Evolutionary conservation across 2,888 invertebrate genomes (phyloP).

Genomic region (Pristionchus japonicus): DNA sequence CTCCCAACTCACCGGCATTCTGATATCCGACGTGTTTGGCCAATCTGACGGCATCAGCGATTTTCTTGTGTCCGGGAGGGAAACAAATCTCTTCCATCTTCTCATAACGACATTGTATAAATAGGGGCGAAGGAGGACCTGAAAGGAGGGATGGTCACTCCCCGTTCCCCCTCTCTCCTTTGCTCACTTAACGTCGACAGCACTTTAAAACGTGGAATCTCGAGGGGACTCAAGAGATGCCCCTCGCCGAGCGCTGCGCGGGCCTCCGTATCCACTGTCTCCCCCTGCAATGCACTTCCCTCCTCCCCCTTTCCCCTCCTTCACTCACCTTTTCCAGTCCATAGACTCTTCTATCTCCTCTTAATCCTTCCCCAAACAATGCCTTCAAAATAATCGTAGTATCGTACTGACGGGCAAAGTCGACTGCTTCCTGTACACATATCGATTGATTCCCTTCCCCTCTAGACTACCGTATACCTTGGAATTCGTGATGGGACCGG

Average conservation of each 20-base stretch:
- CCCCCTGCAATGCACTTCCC: conserved; percentile 80
- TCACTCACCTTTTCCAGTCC: conserved; percentile 57
- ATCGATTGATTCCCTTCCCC: background rate
- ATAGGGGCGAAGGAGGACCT: conserved; percentile 91
- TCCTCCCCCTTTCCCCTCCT: background rate
- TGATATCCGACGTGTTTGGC: conserved; percentile 94
- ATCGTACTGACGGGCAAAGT: conserved; percentile 81
- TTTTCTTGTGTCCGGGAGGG: conserved; percentile 85
- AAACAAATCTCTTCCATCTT: conserved; percentile 96
- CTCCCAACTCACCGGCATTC: conserved; percentile 65
- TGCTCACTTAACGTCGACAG: conserved; percentile 85
- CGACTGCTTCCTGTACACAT: conserved; percentile 61
- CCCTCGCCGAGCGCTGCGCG: conserved; percentile 97
- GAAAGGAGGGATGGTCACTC: conserved; percentile 38
- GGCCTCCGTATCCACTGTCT: conserved; percentile 94
- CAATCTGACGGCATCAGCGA: conserved; percentile 89
- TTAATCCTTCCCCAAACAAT: conserved; percentile 96
- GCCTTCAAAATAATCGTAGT: conserved; percentile 99
- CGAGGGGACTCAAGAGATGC: conserved; percentile 97
- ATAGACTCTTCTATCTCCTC: conserved; percentile 83
- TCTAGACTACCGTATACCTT: conserved; percentile 77
- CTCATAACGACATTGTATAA: conserved; percentile 97
- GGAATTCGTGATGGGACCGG: conserved; percentile 89
- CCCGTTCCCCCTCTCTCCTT: background rate
- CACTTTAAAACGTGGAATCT: conserved; percentile 97